Conservation (phyloP, 2,113 vertebrate genomes). For the Gymnorhina tibicen region DNA sequence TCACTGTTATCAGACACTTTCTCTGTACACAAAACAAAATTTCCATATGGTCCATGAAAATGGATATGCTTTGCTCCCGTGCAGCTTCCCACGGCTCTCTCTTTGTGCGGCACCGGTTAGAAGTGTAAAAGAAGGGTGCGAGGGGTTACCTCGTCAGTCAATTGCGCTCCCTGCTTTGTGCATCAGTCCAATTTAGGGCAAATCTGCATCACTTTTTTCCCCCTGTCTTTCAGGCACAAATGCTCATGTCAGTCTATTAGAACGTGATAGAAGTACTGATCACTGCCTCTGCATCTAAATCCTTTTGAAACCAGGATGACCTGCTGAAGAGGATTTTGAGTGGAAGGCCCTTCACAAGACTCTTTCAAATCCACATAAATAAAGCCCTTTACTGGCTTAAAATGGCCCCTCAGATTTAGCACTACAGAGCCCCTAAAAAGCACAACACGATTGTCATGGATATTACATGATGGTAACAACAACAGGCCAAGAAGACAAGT, state of each 20-base stretch:
- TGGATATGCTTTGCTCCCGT: conserved; percentile 80
- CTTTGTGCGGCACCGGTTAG: conserved; percentile 77
- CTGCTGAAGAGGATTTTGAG: conserved; percentile 91
- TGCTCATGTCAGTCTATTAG: conserved; percentile 90
- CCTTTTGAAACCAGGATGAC: conserved; percentile 92
- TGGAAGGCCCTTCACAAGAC: conserved; percentile 91
- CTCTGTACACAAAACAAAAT: conserved; percentile 92
- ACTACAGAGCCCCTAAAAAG: conserved; percentile 90
- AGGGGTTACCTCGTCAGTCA: conserved; percentile 76
- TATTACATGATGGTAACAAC: conserved; percentile 96
- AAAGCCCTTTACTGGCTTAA: conserved; percentile 96
- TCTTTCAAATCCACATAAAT: conserved; percentile 99
- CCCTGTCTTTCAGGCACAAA: conserved; percentile 82
- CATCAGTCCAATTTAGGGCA: conserved; percentile 80
- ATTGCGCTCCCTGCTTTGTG: conserved; percentile 74
- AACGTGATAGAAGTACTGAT: conserved; percentile 97
- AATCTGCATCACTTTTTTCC: conserved; percentile 74
- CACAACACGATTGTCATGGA: conserved; percentile 99
- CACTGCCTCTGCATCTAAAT: conserved; percentile 84
- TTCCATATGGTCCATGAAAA: conserved; percentile 99
- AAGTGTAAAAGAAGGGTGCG: conserved; percentile 72
- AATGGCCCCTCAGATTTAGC: conserved; percentile 95
- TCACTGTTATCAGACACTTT: conserved; percentile 91
- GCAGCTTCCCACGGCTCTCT: conserved; percentile 89
- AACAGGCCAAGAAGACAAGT: conserved; percentile 92